Conservation (phyloP, 1,140 invertebrate species). For the Conopomorpha cramerella region DNA sequence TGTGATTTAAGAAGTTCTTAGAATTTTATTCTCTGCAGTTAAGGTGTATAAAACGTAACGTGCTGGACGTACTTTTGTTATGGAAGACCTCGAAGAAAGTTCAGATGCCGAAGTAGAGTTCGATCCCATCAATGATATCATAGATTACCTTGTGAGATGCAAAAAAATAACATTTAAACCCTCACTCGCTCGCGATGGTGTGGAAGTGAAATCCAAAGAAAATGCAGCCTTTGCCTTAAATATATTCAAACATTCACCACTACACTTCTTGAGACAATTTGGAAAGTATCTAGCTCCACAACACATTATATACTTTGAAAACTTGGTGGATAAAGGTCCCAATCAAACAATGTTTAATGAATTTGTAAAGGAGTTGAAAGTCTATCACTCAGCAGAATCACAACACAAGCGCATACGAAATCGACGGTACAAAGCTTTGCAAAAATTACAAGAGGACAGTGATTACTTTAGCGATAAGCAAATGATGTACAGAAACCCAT, state of each 20-base stretch:
- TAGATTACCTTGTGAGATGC: slow-evolving; percentile 51
- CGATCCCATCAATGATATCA: slow-evolving; percentile 52
- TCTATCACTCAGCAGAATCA: slow-evolving; percentile 56
- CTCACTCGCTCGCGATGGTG: slow-evolving; percentile 78
- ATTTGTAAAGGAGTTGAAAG: slow-evolving; percentile 62
- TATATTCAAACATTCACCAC: slow-evolving; percentile 68
- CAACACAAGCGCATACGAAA: slow-evolving; percentile 73
- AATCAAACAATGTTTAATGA: too few relatives aligned
- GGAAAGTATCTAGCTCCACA: slow-evolving; percentile 70
- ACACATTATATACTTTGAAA: slow-evolving; percentile 72
- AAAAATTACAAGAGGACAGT: slow-evolving; percentile 70
- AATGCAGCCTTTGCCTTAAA: slow-evolving; percentile 72
- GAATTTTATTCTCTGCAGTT: too few relatives aligned
- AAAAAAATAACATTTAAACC: slow-evolving; percentile 68
- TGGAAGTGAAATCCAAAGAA: slow-evolving; percentile 69
- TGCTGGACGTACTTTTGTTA: too few relatives aligned
- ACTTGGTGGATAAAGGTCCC: slow-evolving; percentile 62
- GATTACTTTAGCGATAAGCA: slow-evolving; percentile 90
- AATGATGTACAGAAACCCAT: slow-evolving; percentile 90
- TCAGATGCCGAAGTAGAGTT: slow-evolving; percentile 13
- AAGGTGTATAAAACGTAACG: too few relatives aligned
- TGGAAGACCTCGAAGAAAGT: too few relatives aligned
- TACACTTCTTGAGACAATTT: slow-evolving; percentile 76
- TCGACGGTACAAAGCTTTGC: slow-evolving; percentile 80
- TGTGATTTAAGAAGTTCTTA: too few relatives aligned